Conservation (phyloP, 1,140 invertebrate genomes). For the Pteromalus puparum region DNA sequence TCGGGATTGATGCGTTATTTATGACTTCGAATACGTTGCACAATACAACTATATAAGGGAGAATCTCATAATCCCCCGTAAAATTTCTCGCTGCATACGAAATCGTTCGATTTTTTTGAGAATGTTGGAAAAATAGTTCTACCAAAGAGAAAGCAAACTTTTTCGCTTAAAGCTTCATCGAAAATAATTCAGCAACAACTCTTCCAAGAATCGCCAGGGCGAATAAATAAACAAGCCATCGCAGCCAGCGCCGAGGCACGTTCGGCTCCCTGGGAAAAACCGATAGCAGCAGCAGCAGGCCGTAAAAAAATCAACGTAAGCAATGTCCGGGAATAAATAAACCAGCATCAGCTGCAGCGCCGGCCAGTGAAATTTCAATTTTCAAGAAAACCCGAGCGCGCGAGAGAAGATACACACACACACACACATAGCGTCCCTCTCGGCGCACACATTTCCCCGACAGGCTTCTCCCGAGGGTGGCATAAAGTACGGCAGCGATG, state of each 20-base stretch:
- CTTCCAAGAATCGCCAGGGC: neutral
- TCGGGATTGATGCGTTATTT: no score
- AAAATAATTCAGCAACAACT: slow-evolving; percentile 2
- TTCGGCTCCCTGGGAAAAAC: slow-evolving; percentile 3
- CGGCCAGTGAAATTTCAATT: slow-evolving; percentile 48
- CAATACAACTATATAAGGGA: no score
- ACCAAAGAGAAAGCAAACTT: no score
- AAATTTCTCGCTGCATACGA: no score
- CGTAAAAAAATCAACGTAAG: slow-evolving; percentile 37
- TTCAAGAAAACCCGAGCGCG: slow-evolving; percentile 35
- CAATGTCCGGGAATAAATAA: slow-evolving; percentile 34
- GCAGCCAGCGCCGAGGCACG: neutral
- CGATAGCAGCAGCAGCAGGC: neutral
- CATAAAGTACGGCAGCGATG: slow-evolving; percentile 36
- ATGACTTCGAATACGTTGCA: no score
- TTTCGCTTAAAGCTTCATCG: neutral
- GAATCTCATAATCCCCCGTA: no score
- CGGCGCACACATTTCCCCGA: neutral
- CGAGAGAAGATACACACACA: neutral
- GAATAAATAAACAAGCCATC: neutral
- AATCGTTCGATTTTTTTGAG: no score
- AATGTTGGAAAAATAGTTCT: no score
- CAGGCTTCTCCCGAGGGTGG: slow-evolving; percentile 29
- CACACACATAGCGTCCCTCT: neutral
- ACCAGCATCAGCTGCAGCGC: neutral